These are phyloP conservation scores for Plecturocebus donacophilus DNA, from an alignment of 2,113 vertebrate species.

Conservation along the genomic window DNA sequence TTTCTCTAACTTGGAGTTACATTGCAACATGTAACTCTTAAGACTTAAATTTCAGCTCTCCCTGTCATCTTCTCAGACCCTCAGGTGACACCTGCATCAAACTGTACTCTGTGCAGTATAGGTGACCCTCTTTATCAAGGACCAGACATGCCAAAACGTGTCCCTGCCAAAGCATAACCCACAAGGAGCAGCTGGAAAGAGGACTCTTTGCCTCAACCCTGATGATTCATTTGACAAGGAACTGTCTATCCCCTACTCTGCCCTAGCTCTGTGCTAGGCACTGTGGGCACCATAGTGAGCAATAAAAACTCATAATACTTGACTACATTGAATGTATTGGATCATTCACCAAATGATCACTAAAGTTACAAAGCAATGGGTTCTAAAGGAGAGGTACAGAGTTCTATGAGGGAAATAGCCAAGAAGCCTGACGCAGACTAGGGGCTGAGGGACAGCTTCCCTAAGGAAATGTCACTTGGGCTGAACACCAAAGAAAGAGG, in stretches of 20 bases:
- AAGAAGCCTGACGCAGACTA: not conserved
- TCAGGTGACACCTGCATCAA: not conserved
- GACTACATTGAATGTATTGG: not conserved
- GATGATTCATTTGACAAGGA: not conserved
- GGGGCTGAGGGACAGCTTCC: not conserved
- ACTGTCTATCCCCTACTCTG: not conserved
- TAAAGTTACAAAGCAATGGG: not conserved
- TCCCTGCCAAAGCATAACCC: not conserved
- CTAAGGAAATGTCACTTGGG: not conserved
- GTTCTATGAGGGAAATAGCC: not conserved
- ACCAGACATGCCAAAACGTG: not conserved
- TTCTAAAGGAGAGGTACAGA: not conserved
- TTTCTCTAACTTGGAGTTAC: not conserved
- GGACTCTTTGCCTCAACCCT: not conserved
- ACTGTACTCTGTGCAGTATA: not conserved
- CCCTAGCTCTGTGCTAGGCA: not conserved
- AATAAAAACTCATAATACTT: not conserved
- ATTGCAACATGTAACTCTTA: not conserved
- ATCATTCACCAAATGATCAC: not conserved
- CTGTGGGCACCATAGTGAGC: not conserved
- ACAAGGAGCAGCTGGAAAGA: not conserved
- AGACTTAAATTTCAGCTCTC: not conserved
- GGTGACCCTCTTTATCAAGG: not conserved
- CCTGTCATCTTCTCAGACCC: not conserved
- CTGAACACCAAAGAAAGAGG: not conserved